Evolutionary conservation across 2,113 vertebrate genomes (phyloP).

Genomic region (Xiphophorus maculatus): DNA sequence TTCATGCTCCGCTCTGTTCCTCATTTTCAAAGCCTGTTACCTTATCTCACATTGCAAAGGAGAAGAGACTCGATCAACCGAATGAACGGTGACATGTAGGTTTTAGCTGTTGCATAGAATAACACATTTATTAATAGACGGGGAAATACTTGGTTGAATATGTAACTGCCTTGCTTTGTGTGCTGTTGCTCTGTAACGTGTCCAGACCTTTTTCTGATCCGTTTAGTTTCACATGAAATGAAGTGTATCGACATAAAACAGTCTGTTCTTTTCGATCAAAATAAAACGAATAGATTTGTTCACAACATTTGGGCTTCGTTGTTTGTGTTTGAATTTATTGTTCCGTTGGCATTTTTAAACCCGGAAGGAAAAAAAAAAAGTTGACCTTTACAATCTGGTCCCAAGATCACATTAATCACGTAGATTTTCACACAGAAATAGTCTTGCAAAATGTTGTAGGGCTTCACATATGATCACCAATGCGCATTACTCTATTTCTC

Average conservation of each 20-base stretch:
- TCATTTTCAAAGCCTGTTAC: slow-evolving; percentile 60
- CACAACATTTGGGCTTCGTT: slow-evolving; percentile 25
- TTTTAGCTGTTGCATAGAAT: not conserved
- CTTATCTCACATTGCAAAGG: slow-evolving; percentile 27
- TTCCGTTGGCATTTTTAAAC: not conserved
- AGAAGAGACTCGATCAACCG: slow-evolving; percentile 19
- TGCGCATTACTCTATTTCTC: too few relatives aligned
- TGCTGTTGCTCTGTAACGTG: slow-evolving; percentile 49
- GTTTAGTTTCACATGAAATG: slow-evolving; percentile 45
- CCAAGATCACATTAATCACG: not conserved
- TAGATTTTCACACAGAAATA: not conserved
- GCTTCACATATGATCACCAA: too few relatives aligned
- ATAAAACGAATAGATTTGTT: slow-evolving; percentile 54
- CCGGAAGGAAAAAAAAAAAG: not conserved
- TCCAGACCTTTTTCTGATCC: slow-evolving; percentile 22
- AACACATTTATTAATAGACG: slow-evolving; percentile 10
- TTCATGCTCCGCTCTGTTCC: slow-evolving; percentile 29
- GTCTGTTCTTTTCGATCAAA: slow-evolving; percentile 67
- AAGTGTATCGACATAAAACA: slow-evolving; percentile 39
- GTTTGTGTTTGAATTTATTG: not conserved
- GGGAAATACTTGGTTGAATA: slow-evolving; percentile 28
- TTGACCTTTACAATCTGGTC: not conserved
- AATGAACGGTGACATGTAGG: slow-evolving; percentile 6
- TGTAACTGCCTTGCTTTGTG: slow-evolving; percentile 36
- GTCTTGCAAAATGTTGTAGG: not conserved